Conservation (phyloP, 2,888 invertebrate species). For the Aethes cnicana region DNA sequence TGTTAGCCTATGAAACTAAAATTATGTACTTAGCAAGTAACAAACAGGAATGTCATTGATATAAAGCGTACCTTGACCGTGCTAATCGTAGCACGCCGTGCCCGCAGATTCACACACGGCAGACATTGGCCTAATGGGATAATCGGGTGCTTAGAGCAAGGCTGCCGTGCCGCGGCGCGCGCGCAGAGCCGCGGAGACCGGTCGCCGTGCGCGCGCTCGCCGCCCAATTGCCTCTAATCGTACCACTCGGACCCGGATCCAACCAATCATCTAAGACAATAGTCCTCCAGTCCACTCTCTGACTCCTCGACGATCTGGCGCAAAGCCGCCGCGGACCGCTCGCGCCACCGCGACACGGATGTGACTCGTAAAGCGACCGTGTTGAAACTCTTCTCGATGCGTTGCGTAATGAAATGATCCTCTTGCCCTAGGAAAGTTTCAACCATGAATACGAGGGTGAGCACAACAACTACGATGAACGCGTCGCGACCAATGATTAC, state of each 20-base stretch:
- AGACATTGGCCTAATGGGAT: constrained; percentile 77
- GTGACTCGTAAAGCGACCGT: constrained; percentile 9
- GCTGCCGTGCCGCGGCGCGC: constrained; percentile 70
- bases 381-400: neutral
- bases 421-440: neutral
- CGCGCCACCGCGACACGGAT: neutral
- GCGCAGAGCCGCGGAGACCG: constrained; percentile 54
- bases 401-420: constrained; percentile 13
- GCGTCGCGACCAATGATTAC: neutral
- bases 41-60: constrained; percentile 16
- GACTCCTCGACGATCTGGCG: constrained; percentile 48
- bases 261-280: constrained; percentile 76
- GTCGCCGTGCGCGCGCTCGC: constrained; percentile 55
- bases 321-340: constrained; percentile 8
- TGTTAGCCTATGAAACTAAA: neutral
- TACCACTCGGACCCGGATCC: constrained; percentile 77
- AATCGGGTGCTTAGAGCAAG: constrained; percentile 76
- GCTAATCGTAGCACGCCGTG: constrained; percentile 57
- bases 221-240: constrained; percentile 75
- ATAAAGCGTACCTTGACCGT: constrained; percentile 74
- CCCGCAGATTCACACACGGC: constrained; percentile 53
- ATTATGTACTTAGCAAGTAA: neutral
- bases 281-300: constrained; percentile 61
- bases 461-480: constrained; percentile 13
- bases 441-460: neutral